These are phyloP conservation scores for Pammene fasciana DNA, from an alignment of 2,888 invertebrate genomes.

Conservation along the genomic window DNA sequence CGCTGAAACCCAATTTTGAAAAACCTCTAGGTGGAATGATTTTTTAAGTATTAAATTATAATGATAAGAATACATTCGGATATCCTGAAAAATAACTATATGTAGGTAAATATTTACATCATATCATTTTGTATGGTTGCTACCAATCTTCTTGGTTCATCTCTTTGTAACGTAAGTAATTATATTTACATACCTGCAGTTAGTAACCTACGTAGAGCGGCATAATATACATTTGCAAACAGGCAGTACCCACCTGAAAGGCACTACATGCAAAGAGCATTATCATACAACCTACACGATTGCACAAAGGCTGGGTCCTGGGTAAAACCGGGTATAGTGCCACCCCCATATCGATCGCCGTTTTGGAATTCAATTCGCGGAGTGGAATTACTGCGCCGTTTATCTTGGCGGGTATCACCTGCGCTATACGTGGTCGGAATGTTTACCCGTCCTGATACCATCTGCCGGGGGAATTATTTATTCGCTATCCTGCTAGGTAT, in stretches of 20 bases:
- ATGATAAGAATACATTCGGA: too few relatives aligned
- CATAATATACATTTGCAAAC: too few relatives aligned
- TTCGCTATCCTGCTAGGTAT: background rate
- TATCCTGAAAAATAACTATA: too few relatives aligned
- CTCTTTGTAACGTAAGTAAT: too few relatives aligned
- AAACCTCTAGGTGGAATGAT: background rate
- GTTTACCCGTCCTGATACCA: constrained; percentile 40
- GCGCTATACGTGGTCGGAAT: constrained; percentile 71
- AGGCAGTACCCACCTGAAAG: background rate
- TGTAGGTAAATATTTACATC: too few relatives aligned
- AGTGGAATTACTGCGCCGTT: constrained; percentile 75
- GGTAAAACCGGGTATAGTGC: background rate
- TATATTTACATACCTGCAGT: too few relatives aligned
- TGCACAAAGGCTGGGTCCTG: too few relatives aligned
- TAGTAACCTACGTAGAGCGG: too few relatives aligned
- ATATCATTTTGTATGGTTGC: too few relatives aligned
- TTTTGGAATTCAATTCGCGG: constrained; percentile 81
- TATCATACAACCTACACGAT: background rate
- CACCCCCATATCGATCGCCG: constrained; percentile 61
- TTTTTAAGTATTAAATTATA: background rate
- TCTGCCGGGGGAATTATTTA: constrained; percentile 30
- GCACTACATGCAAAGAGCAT: too few relatives aligned
- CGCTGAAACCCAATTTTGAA: constrained; percentile 10
- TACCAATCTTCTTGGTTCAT: too few relatives aligned
- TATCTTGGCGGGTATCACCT: constrained; percentile 73